A percentile compares a stretch with the other conserved stretches of the same genome.
Conservation (phyloP, 2,113 vertebrate species). For the Archocentrus centrarchus region DNA sequence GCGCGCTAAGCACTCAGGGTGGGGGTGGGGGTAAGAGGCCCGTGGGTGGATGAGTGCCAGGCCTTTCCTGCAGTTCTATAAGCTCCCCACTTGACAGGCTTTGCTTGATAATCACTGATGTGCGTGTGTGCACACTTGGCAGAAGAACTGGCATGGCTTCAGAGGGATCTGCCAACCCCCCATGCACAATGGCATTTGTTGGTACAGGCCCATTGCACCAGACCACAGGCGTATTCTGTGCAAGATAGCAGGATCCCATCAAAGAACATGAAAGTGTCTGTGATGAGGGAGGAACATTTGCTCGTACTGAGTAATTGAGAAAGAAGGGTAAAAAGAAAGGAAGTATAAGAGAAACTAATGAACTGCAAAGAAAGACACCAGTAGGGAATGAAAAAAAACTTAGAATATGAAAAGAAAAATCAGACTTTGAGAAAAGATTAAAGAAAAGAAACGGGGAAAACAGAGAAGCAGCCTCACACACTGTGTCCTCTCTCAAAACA, state of each 20-base stretch:
- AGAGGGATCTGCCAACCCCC: conserved; percentile 36
- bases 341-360: conserved; percentile 19
- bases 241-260: conserved; percentile 53
- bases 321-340: neutral
- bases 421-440: neutral
- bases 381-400: neutral
- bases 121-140: conserved; percentile 28
- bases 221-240: conserved; percentile 43
- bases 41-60: conserved; percentile 65
- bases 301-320: conserved; percentile 13
- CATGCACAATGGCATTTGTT: conserved; percentile 71
- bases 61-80: conserved; percentile 57
- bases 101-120: conserved; percentile 65
- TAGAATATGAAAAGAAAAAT: neutral
- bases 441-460: neutral
- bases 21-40: conserved; percentile 55
- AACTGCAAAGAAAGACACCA: neutral
- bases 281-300: conserved; percentile 8
- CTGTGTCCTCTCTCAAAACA: neutral
- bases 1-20: conserved; percentile 59
- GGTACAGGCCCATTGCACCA: conserved; percentile 52
- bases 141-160: conserved; percentile 30
- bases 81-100: conserved; percentile 70
- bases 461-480: neutral
- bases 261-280: conserved; percentile 50